Evolutionary conservation across 1,140 invertebrate species (phyloP).

Genomic region (Ectropis grisescens): DNA sequence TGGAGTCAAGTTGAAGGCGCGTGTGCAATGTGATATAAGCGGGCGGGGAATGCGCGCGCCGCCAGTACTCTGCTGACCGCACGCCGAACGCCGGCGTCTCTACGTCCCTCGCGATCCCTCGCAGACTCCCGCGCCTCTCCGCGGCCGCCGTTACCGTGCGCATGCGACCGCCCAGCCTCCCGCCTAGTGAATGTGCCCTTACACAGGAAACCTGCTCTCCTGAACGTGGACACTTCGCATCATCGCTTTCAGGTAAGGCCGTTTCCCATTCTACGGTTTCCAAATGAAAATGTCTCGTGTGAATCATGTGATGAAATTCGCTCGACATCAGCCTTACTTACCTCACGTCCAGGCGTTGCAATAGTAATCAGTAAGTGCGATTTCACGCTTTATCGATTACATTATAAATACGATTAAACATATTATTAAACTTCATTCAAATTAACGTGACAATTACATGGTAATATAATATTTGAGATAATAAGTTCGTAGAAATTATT

Average conservation of each 20-base stretch:
- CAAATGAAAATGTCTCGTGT: conserved; percentile 29
- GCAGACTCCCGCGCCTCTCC: conserved; percentile 25
- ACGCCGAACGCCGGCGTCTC: conserved; percentile 34
- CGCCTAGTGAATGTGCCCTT: conserved; percentile 45
- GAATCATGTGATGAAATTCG: conserved; percentile 20
- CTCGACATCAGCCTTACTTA: no score
- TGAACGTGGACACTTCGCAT: conserved; percentile 20
- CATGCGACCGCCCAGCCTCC: conserved; percentile 26
- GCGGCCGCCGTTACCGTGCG: conserved; percentile 20
- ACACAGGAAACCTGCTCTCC: conserved; percentile 14
- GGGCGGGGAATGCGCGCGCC: conserved; percentile 33
- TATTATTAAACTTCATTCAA: no score
- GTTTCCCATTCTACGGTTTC: conserved; percentile 20
- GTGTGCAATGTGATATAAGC: conserved; percentile 61
- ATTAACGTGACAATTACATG: no score
- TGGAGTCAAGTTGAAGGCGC: conserved; percentile 54
- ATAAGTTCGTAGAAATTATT: no score
- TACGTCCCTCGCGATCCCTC: conserved; percentile 19
- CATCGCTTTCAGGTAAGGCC: conserved; percentile 37
- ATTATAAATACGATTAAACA: no score
- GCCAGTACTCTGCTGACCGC: conserved; percentile 47
- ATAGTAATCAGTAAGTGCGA: no score
- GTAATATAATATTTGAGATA: no score
- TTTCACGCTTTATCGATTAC: no score
- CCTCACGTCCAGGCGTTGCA: no score